These are phyloP conservation scores for Sorex maritimensis DNA, from an alignment of 2,797 vertebrate genomes.

Conservation along the genomic window DNA sequence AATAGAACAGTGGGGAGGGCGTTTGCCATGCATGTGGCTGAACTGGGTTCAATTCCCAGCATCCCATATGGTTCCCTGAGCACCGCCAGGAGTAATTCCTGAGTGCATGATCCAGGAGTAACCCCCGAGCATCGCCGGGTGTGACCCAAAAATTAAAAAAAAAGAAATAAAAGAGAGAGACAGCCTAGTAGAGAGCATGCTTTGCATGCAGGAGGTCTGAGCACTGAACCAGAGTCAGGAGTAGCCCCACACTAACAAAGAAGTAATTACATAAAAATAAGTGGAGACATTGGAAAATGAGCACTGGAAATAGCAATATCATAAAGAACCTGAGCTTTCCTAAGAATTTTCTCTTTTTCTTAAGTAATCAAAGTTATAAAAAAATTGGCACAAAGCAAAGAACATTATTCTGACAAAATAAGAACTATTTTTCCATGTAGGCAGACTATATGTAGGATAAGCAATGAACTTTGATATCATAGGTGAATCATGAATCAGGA, in stretches of 20 bases:
- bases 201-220: too few species aligned
- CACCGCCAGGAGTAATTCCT: too few species aligned
- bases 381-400: background rate
- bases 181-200: background rate
- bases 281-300: background rate
- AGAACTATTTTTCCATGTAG: background rate
- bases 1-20: too few species aligned
- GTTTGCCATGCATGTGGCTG: too few species aligned
- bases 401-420: background rate
- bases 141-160: too few species aligned
- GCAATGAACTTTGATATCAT: background rate
- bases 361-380: background rate
- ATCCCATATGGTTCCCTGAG: too few species aligned
- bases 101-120: too few species aligned
- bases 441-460: background rate
- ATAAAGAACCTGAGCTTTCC: background rate
- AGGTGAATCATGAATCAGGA: background rate
- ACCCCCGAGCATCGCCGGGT: too few species aligned
- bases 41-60: too few species aligned
- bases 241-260: background rate
- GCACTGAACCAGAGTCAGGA: too few species aligned
- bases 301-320: background rate
- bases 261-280: background rate
- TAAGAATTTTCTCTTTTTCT: constrained; percentile 1
- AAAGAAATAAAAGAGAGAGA: too few species aligned